These are phyloP conservation scores for Hassar affinis DNA, from an alignment of 2,113 vertebrate genomes.

Conservation along the genomic window DNA sequence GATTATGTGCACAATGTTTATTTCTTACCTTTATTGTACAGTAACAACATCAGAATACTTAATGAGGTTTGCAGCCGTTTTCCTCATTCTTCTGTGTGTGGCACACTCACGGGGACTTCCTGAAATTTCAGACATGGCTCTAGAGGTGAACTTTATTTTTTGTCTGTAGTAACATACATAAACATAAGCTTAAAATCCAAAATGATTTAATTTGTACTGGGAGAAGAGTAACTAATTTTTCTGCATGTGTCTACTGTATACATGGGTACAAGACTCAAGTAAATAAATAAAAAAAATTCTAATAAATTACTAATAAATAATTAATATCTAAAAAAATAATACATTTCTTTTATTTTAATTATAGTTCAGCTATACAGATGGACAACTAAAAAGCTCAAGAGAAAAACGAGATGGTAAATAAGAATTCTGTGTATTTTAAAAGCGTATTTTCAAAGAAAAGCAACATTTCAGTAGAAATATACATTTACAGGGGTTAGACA, in stretches of 20 bases:
- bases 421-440: background rate
- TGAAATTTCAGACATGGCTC: constrained; percentile 23
- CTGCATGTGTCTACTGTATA: background rate
- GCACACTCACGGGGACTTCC: constrained; percentile 53
- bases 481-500: too few species aligned
- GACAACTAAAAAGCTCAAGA: constrained; percentile 34
- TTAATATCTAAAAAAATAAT: too few species aligned
- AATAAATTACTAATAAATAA: too few species aligned
- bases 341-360: too few species aligned
- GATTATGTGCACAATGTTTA: background rate
- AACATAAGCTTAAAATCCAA: background rate
- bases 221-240: background rate
- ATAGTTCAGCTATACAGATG: constrained; percentile 47
- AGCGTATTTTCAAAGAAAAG: background rate
- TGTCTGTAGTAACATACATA: background rate
- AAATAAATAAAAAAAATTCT: too few species aligned
- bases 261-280: background rate
- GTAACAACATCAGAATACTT: constrained; percentile 47
- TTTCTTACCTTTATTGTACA: constrained; percentile 46
- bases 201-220: background rate
- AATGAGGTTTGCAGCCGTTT: constrained; percentile 41
- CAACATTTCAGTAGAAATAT: background rate
- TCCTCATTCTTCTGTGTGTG: constrained; percentile 44
- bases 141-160: constrained; percentile 51
- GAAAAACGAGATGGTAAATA: constrained; percentile 56